phyloP scores from a whole-genome alignment of 2,113 vertebrate species.

The Varanus komodoensis region DNA sequence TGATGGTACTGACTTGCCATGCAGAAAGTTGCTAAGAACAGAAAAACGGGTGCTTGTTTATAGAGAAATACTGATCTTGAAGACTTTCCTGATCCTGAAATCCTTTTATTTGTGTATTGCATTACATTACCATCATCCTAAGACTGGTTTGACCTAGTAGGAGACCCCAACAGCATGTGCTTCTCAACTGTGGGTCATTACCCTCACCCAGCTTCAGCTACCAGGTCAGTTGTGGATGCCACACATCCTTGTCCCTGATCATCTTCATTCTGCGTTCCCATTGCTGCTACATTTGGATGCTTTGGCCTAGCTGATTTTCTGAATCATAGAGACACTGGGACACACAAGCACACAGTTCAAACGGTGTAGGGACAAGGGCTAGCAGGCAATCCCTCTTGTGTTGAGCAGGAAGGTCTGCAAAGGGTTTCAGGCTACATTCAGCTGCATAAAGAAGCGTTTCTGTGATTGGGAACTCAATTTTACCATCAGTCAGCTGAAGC shows the following conservation, averaged over 20 bases:
- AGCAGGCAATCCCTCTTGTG: not conserved
- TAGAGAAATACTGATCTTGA: not conserved
- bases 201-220: no score
- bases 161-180: not conserved
- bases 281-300: not conserved
- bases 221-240: not conserved
- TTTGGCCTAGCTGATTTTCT: no score
- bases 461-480: no score
- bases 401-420: no score
- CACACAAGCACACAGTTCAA: not conserved
- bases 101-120: not conserved
- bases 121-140: no score
- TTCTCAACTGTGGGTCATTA: no score
- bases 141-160: not conserved
- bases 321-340: no score
- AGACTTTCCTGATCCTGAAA: not conserved
- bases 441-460: no score
- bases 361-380: not conserved
- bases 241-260: no score
- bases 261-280: not conserved
- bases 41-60: not conserved
- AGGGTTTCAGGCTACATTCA: no score
- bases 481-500: no score
- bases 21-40: not conserved
- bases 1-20: not conserved